A percentile compares a stretch with the other conserved stretches of the same genome.
Conservation (phyloP, 2,797 vertebrate genomes). For the Sebastes kiyomatsui region DNA sequence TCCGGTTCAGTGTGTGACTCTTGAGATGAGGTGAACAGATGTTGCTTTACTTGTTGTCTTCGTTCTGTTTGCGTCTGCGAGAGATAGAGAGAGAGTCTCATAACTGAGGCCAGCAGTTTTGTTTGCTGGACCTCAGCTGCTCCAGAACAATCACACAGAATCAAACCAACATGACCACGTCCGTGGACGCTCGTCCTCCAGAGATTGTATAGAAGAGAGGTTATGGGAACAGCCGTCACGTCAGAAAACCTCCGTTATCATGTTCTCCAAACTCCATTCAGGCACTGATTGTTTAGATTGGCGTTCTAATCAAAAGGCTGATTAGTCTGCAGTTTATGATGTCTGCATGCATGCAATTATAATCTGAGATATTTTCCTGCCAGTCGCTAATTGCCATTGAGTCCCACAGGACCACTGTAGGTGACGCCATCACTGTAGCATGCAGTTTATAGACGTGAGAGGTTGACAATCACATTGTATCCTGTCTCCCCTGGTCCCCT, state of each 20-base stretch:
- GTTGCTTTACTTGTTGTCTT: neutral
- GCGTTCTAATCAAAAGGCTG: conserved; percentile 2
- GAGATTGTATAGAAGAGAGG: neutral
- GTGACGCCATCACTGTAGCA: neutral
- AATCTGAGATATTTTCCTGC: conserved; percentile 26
- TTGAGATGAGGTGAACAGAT: conserved; percentile 12
- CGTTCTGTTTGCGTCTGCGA: neutral
- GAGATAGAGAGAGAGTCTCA: neutral
- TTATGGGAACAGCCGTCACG: neutral
- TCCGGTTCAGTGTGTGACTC: neutral
- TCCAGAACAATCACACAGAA: neutral
- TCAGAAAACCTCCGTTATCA: neutral
- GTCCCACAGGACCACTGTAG: conserved; percentile 5
- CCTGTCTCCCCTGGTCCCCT: neutral
- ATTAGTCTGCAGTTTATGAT: conserved; percentile 11
- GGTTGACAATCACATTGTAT: conserved; percentile 5
- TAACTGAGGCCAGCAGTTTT: neutral
- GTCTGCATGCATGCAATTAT: conserved; percentile 30
- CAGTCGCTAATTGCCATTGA: conserved; percentile 19
- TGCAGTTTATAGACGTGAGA: neutral
- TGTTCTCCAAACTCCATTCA: neutral
- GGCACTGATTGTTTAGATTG: neutral
- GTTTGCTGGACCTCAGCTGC: conserved; percentile 10
- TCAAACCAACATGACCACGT: neutral
- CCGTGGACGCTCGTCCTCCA: neutral